Percentiles rank a stretch among this genome's conserved stretches.
These are phyloP conservation scores for Pinna nobilis DNA, from an alignment of 1,140 invertebrate species.

Conservation along the genomic window DNA sequence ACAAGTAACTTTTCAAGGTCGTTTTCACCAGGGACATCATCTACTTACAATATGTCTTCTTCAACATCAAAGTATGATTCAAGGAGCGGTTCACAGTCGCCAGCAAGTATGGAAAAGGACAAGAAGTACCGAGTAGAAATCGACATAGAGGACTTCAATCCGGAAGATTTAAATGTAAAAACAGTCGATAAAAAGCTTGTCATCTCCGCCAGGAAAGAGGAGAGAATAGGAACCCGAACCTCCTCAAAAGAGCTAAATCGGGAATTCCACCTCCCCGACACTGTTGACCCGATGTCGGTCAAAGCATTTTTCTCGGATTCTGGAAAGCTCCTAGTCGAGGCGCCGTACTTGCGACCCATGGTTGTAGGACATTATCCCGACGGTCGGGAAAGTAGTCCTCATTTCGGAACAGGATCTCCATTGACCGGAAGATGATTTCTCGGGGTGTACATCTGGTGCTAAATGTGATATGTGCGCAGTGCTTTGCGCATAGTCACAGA, in stretches of 20 bases:
- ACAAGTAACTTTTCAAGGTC: background rate
- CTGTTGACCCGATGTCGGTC: conserved; percentile 70
- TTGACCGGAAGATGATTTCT: conserved; percentile 6
- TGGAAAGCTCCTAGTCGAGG: conserved; percentile 71
- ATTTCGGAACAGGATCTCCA: conserved; percentile 17
- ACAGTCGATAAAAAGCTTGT: conserved; percentile 68
- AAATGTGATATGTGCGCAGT: no score
- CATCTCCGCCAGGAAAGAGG: conserved; percentile 66
- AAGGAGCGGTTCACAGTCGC: conserved; percentile 29
- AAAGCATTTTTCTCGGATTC: conserved; percentile 72
- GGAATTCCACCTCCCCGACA: conserved; percentile 69
- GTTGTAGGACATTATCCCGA: conserved; percentile 47
- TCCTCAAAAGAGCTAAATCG: conserved; percentile 70
- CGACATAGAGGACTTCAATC: conserved; percentile 69
- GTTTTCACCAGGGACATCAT: conserved; percentile 30
- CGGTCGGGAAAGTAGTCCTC: conserved; percentile 36
- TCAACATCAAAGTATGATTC: conserved; percentile 37
- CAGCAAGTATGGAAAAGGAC: conserved; percentile 46
- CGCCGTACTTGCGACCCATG: conserved; percentile 57
- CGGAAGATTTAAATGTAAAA: conserved; percentile 71
- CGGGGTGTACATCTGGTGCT: no score
- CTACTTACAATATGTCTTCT: no score
- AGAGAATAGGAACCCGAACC: conserved; percentile 62
- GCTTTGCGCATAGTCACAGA: no score
- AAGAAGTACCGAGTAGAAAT: conserved; percentile 67